Percentiles rank a stretch among this genome's conserved stretches.
Evolutionary conservation across 2,797 vertebrate genomes (phyloP).

Genomic region (Podarcis lilfordi): DNA sequence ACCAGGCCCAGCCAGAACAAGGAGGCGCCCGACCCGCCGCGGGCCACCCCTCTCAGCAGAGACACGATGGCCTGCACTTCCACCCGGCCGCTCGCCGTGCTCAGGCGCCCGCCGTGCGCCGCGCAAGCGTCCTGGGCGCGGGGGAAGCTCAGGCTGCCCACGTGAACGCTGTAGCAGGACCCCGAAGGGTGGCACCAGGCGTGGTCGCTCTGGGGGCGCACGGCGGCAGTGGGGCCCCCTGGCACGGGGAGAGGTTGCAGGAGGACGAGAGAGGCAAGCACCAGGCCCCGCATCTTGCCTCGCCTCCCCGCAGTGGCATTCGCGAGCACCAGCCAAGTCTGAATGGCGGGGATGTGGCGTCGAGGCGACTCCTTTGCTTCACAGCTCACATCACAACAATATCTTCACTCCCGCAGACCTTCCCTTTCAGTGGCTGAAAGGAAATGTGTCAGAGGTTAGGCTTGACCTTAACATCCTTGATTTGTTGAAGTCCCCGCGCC

Average conservation of each 20-base stretch:
- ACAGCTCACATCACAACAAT: background rate
- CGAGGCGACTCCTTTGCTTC: slow-evolving; percentile 16
- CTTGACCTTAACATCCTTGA: slow-evolving; percentile 58
- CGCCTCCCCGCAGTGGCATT: background rate
- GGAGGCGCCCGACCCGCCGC: slow-evolving; percentile 11
- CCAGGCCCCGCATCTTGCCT: slow-evolving; percentile 59
- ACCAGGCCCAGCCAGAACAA: slow-evolving; percentile 84
- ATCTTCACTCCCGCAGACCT: slow-evolving; percentile 43
- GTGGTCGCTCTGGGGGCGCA: slow-evolving; percentile 45
- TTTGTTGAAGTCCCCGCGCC: slow-evolving; percentile 54
- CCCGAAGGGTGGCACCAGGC: slow-evolving; percentile 57
- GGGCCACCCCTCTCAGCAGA: slow-evolving; percentile 43
- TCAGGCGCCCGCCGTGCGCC: slow-evolving; percentile 68
- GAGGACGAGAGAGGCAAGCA: slow-evolving; percentile 59
- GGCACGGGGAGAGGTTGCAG: slow-evolving; percentile 49
- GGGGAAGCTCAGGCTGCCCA: slow-evolving; percentile 47
- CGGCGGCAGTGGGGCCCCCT: background rate
- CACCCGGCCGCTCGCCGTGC: slow-evolving; percentile 63
- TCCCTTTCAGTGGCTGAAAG: slow-evolving; percentile 52
- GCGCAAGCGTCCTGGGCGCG: slow-evolving; percentile 64
- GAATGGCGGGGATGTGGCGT: background rate
- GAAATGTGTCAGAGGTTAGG: slow-evolving; percentile 64
- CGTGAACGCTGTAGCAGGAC: slow-evolving; percentile 74
- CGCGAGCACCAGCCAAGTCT: background rate
- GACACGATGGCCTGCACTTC: slow-evolving; percentile 72